Evolutionary conservation across 2,888 invertebrate genomes (phyloP), one percentile per base, ranked within the genome.

Genomic region (Cheilosia pagana): DNA sequence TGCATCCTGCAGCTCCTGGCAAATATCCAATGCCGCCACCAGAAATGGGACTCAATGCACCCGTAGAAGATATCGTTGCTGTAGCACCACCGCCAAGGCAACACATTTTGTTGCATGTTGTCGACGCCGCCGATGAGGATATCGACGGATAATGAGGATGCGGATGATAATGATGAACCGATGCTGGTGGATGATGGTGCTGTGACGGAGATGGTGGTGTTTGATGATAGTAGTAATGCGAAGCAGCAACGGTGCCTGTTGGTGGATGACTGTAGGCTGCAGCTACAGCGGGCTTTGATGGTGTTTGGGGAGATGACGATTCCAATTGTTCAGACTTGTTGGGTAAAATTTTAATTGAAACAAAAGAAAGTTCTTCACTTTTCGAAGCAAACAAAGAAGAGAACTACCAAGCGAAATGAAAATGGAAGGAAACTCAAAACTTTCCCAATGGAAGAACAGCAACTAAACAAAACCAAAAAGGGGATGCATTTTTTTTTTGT

Each of bases 311-410:
- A 35, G 72, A 71, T 71, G 67, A 50, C 62, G 62, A 25, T 53
- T 87, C 88, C 88, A 81, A 81, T 72, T 87, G 87, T 12, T 88
- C 88, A 88, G 87, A 87, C 88, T 87, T 88, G 87, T 81, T 81
- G 75, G 52, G 63, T 39, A 48, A 74, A 70, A 48, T 60, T 31
- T 63, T 43, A 45, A 25, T 53, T 53, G 41, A 52, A 57, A 55
- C 16, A 62, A 70, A 62, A 62, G 10, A 19, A 41, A 50, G 12
- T 16, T 19, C 28, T 31, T 25, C 3, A 35, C 35, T 35, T 35
- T 35, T 35, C 12, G 12, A 53, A 2, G 28, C n/a, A 57, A 55
- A 68, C 8, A 48, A 16, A 16, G 67, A 52, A 71, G 21, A 39
- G 35, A 63, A 52, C 12, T 35, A 35, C 35, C 35, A 35, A 35